A percentile compares a stretch with the other conserved stretches of the same genome.
Conservation (phyloP, 2,888 invertebrate genomes). For the Lasioglossum oenotherae region DNA sequence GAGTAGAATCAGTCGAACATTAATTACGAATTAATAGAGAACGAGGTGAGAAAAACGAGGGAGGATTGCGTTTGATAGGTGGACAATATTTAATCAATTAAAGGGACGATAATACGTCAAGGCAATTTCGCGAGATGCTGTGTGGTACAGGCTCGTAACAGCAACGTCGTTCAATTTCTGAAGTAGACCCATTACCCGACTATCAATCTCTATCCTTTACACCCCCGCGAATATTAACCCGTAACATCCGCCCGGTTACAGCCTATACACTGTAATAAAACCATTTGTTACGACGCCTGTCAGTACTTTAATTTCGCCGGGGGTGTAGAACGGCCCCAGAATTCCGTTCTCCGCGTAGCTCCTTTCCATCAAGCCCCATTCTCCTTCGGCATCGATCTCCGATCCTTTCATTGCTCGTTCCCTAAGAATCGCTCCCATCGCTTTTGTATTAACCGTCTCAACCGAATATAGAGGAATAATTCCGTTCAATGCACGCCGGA, state of each 20-base stretch:
- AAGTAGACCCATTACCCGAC: constrained; percentile 20
- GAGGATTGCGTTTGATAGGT: background rate
- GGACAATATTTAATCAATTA: constrained; percentile 7
- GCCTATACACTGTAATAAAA: constrained; percentile 31
- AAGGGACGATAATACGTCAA: background rate
- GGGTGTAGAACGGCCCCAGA: constrained; percentile 7
- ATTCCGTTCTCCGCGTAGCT: background rate
- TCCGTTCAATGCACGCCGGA: background rate
- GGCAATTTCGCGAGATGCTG: constrained; percentile 1
- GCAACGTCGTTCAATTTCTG: constrained; percentile 17
- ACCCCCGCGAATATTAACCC: constrained; percentile 19
- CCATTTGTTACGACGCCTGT: constrained; percentile 36
- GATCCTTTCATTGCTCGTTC: constrained; percentile 12
- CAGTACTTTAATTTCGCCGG: constrained; percentile 24
- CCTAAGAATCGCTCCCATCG: constrained; percentile 7
- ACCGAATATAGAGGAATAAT: background rate
- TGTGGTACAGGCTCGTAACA: constrained; percentile 1
- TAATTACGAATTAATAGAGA: background rate
- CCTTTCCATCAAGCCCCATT: constrained; percentile 14
- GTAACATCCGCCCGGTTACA: constrained; percentile 21
- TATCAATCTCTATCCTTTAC: constrained; percentile 28
- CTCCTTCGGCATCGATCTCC: constrained; percentile 6
- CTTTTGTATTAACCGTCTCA: constrained; percentile 5
- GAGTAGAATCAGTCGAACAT: background rate
- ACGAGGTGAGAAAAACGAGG: background rate